A percentile compares a stretch with the other conserved stretches of the same genome.
phyloP scores from a whole-genome alignment of 2,113 vertebrate species.

The Amphilophus citrinellus region DNA sequence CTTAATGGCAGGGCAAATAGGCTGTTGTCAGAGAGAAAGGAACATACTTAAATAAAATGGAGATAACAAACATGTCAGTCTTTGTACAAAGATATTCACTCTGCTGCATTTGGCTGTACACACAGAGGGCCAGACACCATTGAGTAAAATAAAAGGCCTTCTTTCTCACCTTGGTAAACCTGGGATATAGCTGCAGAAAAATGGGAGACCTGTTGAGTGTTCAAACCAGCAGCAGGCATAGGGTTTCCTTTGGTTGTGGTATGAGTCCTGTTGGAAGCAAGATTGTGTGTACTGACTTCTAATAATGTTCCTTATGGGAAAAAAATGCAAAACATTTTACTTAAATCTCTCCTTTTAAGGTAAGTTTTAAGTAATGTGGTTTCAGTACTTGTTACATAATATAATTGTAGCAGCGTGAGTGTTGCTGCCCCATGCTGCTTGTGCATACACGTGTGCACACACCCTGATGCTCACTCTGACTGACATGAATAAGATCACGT shows the following conservation, averaged over 20 bases:
- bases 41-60: neutral
- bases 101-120: too few relatives aligned
- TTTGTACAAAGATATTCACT: too few relatives aligned
- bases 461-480: neutral
- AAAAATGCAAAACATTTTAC: neutral
- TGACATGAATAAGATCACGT: neutral
- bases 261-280: too few relatives aligned
- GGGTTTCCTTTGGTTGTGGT: too few relatives aligned
- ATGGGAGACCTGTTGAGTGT: too few relatives aligned
- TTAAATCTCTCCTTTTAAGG: neutral
- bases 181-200: too few relatives aligned
- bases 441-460: neutral
- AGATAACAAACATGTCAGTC: neutral
- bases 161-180: too few relatives aligned
- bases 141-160: too few relatives aligned
- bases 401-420: neutral
- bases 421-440: neutral
- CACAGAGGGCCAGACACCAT: too few relatives aligned
- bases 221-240: too few relatives aligned
- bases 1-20: neutral
- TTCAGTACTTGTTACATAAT: conserved; percentile 4
- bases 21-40: neutral
- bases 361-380: neutral
- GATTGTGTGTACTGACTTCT: too few relatives aligned
- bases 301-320: too few relatives aligned